Percentiles rank a stretch among this genome's conserved stretches.
phyloP scores from a whole-genome alignment of 2,797 vertebrate species.

The Psittacula echo region DNA sequence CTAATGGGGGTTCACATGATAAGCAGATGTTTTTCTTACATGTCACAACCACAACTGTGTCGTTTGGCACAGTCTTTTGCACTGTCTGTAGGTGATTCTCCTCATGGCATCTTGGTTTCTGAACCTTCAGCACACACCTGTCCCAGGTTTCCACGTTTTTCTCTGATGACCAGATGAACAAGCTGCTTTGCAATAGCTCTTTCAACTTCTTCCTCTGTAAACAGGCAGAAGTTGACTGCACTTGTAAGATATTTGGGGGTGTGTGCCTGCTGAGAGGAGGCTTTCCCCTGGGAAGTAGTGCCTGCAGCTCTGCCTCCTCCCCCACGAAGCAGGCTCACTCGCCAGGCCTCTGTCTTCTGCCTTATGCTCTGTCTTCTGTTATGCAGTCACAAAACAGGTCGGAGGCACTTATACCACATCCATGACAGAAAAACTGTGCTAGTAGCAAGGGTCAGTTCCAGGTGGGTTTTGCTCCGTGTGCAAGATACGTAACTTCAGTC shows the following conservation, averaged over 20 bases:
- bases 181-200: background rate
- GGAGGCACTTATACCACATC: accelerated
- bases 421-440: background rate
- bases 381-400: background rate
- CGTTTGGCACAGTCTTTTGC: background rate
- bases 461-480: accelerated
- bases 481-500: background rate
- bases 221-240: accelerated
- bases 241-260: background rate
- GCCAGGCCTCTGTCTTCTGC: background rate
- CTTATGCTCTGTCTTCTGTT: background rate
- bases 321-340: accelerated
- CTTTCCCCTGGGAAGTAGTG: accelerated
- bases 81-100: background rate
- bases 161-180: accelerated
- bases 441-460: accelerated
- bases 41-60: background rate
- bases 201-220: background rate
- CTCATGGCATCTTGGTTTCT: background rate
- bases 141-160: background rate
- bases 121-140: accelerated
- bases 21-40: background rate
- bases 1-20: accelerated
- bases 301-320: background rate
- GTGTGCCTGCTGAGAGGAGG: background rate